Conservation (phyloP, 2,888 invertebrate species). For the Nephrotoma flavescens region DNA sequence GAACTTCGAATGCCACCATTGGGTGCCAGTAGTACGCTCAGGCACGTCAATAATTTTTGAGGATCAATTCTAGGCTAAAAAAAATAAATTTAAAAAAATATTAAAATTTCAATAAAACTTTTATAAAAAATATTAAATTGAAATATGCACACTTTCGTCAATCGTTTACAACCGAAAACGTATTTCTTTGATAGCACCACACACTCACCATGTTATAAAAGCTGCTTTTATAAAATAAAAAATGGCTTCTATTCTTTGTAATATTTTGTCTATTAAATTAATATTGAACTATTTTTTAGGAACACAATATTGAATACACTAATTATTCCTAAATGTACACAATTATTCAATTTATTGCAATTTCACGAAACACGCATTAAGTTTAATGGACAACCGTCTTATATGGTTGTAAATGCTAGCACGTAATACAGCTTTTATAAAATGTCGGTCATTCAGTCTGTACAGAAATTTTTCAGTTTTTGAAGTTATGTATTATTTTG, state of each 20-base stretch:
- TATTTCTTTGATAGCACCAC: not conserved
- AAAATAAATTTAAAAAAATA: constrained; percentile 21
- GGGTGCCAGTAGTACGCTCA: constrained; percentile 68
- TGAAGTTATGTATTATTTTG: not conserved
- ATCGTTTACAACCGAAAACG: not conserved
- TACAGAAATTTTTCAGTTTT: no score
- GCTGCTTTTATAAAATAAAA: not conserved
- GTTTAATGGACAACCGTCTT: not conserved
- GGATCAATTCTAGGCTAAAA: constrained; percentile 88
- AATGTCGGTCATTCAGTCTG: not conserved
- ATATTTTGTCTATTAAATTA: no score
- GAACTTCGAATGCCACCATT: constrained; percentile 78
- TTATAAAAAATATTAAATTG: not conserved
- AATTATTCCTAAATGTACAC: not conserved
- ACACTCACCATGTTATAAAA: not conserved
- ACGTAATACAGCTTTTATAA: not conserved
- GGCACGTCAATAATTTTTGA: constrained; percentile 71
- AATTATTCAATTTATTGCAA: not conserved
- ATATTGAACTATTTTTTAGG: not conserved
- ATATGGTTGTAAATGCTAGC: not conserved
- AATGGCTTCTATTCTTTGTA: not conserved
- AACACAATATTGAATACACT: not conserved
- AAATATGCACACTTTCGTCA: not conserved
- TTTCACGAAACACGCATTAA: not conserved
- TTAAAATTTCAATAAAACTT: not conserved